A percentile compares a stretch with the other conserved stretches of the same genome.
These are phyloP conservation scores for Philypnodon macrostomus DNA, from an alignment of 2,797 vertebrate species.

Conservation along the genomic window DNA sequence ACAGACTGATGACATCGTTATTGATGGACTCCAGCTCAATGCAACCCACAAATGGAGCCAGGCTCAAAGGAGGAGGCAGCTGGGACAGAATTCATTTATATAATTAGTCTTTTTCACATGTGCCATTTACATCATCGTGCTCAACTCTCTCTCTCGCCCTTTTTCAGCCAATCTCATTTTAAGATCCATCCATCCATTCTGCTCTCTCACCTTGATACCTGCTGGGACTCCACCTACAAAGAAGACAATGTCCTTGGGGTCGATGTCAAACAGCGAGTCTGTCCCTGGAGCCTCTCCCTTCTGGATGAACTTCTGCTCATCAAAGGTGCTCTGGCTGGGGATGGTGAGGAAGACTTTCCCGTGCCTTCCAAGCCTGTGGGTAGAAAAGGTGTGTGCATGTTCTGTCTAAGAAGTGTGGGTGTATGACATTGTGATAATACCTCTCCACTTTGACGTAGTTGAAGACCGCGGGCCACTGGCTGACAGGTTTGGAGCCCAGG, in stretches of 20 bases:
- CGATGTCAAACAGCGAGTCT: slow-evolving; percentile 87
- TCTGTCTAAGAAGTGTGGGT: background rate
- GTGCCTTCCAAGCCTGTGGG: slow-evolving; percentile 85
- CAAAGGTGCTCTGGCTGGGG: slow-evolving; percentile 85
- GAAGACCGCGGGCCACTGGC: slow-evolving; percentile 93
- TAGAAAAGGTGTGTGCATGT: background rate
- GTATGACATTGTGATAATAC: slow-evolving; percentile 61
- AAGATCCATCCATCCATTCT: too few species aligned
- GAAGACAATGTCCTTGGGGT: slow-evolving; percentile 86
- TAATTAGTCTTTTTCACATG: too few species aligned
- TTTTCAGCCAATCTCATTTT: too few species aligned
- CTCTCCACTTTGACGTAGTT: slow-evolving; percentile 94
- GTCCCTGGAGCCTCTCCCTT: slow-evolving; percentile 84
- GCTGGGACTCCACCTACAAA: slow-evolving; percentile 89
- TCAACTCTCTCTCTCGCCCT: too few species aligned
- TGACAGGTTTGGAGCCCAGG: slow-evolving; percentile 91
- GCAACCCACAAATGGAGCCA: slow-evolving; percentile 91
- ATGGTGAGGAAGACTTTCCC: slow-evolving; percentile 94
- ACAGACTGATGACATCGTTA: slow-evolving; percentile 92
- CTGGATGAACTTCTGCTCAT: slow-evolving; percentile 98
- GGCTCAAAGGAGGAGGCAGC: slow-evolving; percentile 87
- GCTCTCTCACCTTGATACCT: slow-evolving; percentile 77
- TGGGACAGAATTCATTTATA: slow-evolving; percentile 60
- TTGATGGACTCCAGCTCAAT: slow-evolving; percentile 91
- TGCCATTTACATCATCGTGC: too few species aligned